Conservation (phyloP, 2,797 vertebrate genomes). For the Nyctalus aviator region DNA sequence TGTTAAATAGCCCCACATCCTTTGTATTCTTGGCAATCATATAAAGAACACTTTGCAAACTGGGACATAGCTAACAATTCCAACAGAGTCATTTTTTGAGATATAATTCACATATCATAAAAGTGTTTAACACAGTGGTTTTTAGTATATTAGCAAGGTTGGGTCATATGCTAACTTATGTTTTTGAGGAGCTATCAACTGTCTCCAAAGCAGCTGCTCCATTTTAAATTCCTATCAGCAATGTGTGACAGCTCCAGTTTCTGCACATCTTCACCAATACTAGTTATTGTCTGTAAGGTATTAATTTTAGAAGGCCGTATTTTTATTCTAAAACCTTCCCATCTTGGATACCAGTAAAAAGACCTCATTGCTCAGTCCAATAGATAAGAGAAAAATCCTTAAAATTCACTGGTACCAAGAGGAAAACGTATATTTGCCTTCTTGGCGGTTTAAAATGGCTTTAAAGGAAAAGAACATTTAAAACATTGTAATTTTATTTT, state of each 20-base stretch:
- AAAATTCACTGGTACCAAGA: not conserved
- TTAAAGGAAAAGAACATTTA: not conserved
- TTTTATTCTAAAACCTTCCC: slow-evolving; percentile 17
- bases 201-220: not conserved
- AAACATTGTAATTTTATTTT: not conserved
- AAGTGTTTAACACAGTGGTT: not conserved
- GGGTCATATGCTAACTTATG: not conserved
- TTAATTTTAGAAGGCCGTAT: not conserved
- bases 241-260: not conserved
- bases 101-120: not conserved
- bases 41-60: not conserved
- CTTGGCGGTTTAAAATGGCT: not conserved
- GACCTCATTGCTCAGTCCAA: not conserved
- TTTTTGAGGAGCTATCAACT: not conserved
- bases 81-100: not conserved
- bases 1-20: not conserved
- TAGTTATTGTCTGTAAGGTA: not conserved
- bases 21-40: not conserved
- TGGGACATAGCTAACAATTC: not conserved
- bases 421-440: not conserved
- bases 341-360: slow-evolving; percentile 23
- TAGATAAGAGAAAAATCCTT: not conserved
- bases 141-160: not conserved
- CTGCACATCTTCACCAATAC: not conserved
- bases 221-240: not conserved